Percentiles rank a stretch among this genome's conserved stretches.
Conservation (phyloP, 2,113 vertebrate species). For the Reinhardtius hippoglossoides region DNA sequence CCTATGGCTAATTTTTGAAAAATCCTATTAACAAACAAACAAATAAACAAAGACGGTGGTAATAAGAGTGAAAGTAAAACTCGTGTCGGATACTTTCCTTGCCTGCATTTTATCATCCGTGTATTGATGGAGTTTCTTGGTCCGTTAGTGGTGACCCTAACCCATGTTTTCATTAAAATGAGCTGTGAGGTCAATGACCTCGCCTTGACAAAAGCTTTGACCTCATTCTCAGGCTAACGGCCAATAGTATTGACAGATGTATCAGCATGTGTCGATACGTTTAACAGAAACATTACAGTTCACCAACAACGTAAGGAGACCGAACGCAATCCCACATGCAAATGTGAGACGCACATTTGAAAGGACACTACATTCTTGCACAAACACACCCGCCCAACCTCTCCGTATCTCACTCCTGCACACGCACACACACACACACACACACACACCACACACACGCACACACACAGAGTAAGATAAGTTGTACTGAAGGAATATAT, state of each 20-base stretch:
- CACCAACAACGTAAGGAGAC: slow-evolving; percentile 5
- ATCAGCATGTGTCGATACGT: slow-evolving; percentile 40
- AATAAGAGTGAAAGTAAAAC: background rate
- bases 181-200: slow-evolving; percentile 56
- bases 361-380: background rate
- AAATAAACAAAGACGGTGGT: too few species aligned
- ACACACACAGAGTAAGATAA: slow-evolving; percentile 27
- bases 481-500: slow-evolving; percentile 50
- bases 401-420: background rate
- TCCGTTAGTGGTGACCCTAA: slow-evolving; percentile 21
- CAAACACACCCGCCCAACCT: background rate
- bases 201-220: slow-evolving; percentile 68
- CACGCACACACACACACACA: background rate
- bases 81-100: background rate
- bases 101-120: slow-evolving; percentile 2
- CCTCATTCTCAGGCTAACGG: slow-evolving; percentile 45
- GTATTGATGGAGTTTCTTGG: slow-evolving; percentile 15
- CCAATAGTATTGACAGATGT: slow-evolving; percentile 59
- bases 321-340: slow-evolving; percentile 27
- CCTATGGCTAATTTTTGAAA: too few species aligned
- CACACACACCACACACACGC: slow-evolving; percentile 9
- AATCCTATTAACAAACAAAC: too few species aligned
- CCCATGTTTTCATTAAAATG: slow-evolving; percentile 50
- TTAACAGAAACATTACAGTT: slow-evolving; percentile 32
- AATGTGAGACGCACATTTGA: slow-evolving; percentile 5